Percentiles rank a stretch among this genome's conserved stretches.
Evolutionary conservation across 2,113 vertebrate genomes (phyloP).

Genomic region (Gambusia holbrooki): DNA sequence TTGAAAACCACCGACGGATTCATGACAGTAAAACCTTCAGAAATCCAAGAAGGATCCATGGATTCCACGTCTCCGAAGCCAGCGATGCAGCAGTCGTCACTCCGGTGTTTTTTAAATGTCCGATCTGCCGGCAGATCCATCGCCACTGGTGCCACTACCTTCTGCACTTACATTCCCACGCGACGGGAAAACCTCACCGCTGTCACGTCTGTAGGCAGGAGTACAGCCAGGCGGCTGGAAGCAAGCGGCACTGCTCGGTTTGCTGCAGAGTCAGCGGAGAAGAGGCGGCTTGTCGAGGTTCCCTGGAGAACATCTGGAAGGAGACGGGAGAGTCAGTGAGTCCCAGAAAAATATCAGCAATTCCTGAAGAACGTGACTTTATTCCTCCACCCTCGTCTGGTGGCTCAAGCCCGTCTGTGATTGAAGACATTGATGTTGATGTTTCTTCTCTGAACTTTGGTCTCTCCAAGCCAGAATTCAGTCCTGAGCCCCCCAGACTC

Average conservation of each 20-base stretch:
- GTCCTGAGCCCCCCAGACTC: slow-evolving; percentile 1
- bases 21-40: slow-evolving; percentile 9
- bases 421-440: neutral
- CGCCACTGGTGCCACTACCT: slow-evolving; percentile 74
- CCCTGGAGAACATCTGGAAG: slow-evolving; percentile 29
- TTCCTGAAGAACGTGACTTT: neutral
- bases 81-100: slow-evolving; percentile 44
- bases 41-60: neutral
- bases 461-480: neutral
- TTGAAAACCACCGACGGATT: slow-evolving; percentile 18
- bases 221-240: slow-evolving; percentile 77
- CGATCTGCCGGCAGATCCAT: slow-evolving; percentile 74
- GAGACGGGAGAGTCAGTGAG: neutral
- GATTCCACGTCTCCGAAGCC: slow-evolving; percentile 35
- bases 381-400: neutral
- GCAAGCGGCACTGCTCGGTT: slow-evolving; percentile 73
- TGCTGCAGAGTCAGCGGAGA: slow-evolving; percentile 68
- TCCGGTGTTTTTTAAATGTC: slow-evolving; percentile 66
- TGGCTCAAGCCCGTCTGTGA: neutral
- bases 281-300: slow-evolving; percentile 29
- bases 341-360: neutral
- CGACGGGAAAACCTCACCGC: slow-evolving; percentile 71
- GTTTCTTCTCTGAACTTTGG: neutral
- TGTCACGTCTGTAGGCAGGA: slow-evolving; percentile 79
- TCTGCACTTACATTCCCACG: slow-evolving; percentile 78